Percentiles rank a stretch among this genome's conserved stretches.
phyloP scores from a whole-genome alignment of 2,797 vertebrate genomes.

The Parotocinclus haroldoi region DNA sequence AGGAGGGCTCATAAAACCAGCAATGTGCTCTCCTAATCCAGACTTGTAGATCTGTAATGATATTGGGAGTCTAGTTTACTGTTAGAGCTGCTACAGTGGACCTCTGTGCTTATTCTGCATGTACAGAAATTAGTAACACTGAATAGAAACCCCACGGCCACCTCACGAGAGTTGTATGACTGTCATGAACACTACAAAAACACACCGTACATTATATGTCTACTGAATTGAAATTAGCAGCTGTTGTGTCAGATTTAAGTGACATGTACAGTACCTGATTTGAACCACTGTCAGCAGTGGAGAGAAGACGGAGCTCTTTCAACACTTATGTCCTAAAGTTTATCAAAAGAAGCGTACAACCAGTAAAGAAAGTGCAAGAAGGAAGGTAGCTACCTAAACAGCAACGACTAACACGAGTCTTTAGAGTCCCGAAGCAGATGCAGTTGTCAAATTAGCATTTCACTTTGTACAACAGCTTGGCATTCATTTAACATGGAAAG shows the following conservation, averaged over 20 bases:
- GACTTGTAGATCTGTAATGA: constrained; percentile 39
- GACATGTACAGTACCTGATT: constrained; percentile 44
- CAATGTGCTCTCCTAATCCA: constrained; percentile 51
- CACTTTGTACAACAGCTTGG: constrained; percentile 41
- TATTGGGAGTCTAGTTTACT: constrained; percentile 42
- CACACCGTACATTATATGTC: constrained; percentile 34
- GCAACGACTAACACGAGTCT: constrained; percentile 19
- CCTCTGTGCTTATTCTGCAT: constrained; percentile 33
- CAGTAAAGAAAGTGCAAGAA: constrained; percentile 43
- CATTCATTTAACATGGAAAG: constrained; percentile 43
- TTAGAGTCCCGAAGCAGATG: constrained; percentile 30
- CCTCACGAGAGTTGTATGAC: constrained; percentile 37
- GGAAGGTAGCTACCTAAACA: constrained; percentile 39
- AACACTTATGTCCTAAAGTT: constrained; percentile 36
- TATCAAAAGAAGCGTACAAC: constrained; percentile 36
- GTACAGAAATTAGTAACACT: constrained; percentile 35
- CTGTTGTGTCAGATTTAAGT: constrained; percentile 39
- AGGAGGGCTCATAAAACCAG: constrained; percentile 74
- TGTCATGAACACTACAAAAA: constrained; percentile 45
- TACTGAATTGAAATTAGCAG: constrained; percentile 44
- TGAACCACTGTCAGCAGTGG: constrained; percentile 26
- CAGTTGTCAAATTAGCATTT: constrained; percentile 45
- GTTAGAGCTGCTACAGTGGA: constrained; percentile 43
- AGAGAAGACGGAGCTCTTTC: constrained; percentile 33
- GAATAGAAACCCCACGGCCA: constrained; percentile 32